phyloP scores from a whole-genome alignment of 2,113 vertebrate species.

The Desmodus rotundus region DNA sequence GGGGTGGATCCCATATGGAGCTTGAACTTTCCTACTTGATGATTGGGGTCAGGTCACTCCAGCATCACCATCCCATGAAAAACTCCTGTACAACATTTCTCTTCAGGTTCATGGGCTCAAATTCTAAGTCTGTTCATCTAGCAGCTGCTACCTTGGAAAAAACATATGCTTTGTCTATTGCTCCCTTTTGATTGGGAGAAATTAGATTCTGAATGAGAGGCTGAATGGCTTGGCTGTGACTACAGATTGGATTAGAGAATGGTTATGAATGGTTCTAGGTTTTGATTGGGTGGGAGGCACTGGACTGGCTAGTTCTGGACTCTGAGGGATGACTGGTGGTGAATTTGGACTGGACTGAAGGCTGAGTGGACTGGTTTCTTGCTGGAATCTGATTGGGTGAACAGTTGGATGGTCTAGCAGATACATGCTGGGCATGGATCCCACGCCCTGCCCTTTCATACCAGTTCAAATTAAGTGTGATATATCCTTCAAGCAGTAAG shows the following conservation, averaged over 20 bases:
- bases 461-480: not conserved
- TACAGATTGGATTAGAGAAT: slow-evolving; percentile 9
- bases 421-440: not conserved
- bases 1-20: not conserved
- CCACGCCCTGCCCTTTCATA: not conserved
- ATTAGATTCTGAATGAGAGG: not conserved
- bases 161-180: not conserved
- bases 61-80: not conserved
- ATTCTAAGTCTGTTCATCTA: not conserved
- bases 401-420: not conserved
- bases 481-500: not conserved
- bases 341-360: not conserved
- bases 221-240: not conserved
- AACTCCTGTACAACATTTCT: not conserved
- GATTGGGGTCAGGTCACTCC: not conserved
- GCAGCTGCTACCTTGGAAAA: not conserved
- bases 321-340: not conserved
- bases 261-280: slow-evolving; percentile 6
- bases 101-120: not conserved
- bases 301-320: not conserved
- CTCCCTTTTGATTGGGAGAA: not conserved
- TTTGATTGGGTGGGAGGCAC: not conserved
- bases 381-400: not conserved
- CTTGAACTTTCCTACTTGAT: not conserved
- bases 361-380: not conserved